phyloP scores from a whole-genome alignment of 2,888 invertebrate genomes.

The Liodrosophila aerea region DNA sequence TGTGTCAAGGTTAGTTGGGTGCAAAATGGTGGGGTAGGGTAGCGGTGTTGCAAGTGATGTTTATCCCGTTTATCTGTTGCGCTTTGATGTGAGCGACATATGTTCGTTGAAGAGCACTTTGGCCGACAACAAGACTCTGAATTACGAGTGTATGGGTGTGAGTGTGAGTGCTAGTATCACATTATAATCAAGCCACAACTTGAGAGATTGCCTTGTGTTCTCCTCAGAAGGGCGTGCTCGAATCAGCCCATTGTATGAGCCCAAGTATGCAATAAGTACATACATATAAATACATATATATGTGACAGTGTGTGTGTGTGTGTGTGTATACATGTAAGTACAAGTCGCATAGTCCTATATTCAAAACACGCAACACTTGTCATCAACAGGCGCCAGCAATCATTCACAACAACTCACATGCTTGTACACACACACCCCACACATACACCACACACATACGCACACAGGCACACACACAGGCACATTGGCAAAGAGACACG shows the following conservation, averaged over 20 bases:
- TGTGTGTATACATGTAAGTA: conserved; percentile 23
- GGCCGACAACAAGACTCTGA: not conserved
- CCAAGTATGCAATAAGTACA: not conserved
- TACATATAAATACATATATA: conserved; percentile 16
- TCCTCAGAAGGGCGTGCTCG: conserved; percentile 52
- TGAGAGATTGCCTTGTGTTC: conserved; percentile 40
- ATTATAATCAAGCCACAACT: conserved; percentile 50
- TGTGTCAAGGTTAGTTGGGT: too few species aligned
- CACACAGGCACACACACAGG: not conserved
- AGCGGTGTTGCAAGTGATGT: too few species aligned
- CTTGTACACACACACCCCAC: not conserved
- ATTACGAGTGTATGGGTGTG: not conserved
- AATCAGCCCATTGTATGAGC: conserved; percentile 17
- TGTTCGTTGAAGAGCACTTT: not conserved
- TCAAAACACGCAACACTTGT: conserved; percentile 78
- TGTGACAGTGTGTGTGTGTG: conserved; percentile 6
- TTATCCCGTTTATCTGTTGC: conserved; percentile 14
- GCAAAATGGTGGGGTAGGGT: too few species aligned
- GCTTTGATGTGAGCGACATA: conserved; percentile 14
- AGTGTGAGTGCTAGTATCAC: conserved; percentile 17
- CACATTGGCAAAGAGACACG: conserved; percentile 1
- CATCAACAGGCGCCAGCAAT: conserved; percentile 72
- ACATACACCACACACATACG: conserved; percentile 19
- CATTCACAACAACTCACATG: conserved; percentile 46
- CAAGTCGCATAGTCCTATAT: conserved; percentile 51